Evolutionary conservation across 2,113 vertebrate genomes (phyloP).

Genomic region (Laterallus jamaicensis): DNA sequence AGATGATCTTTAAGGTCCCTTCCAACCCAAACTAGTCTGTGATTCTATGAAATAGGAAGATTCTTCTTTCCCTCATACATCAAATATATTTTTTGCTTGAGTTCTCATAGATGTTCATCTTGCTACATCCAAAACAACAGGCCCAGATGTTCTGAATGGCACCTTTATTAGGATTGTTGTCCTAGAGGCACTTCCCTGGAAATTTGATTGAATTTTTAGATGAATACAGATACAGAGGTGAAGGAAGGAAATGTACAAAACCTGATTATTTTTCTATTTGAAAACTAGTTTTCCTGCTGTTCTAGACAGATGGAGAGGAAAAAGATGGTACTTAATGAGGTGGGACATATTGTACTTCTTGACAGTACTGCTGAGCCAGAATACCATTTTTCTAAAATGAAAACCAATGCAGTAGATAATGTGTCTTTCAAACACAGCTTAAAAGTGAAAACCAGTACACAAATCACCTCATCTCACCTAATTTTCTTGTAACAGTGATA

Average conservation of each 20-base stretch:
- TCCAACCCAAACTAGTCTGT: too few species aligned
- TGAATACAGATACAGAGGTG: not conserved
- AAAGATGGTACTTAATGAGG: constrained; percentile 46
- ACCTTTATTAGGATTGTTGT: not conserved
- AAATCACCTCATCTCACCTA: constrained; percentile 3
- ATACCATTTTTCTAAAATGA: constrained; percentile 17
- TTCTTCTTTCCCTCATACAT: not conserved
- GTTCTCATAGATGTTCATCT: not conserved
- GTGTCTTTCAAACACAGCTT: constrained; percentile 11
- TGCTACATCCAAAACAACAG: not conserved
- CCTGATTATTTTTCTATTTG: constrained; percentile 28
- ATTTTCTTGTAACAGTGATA: constrained; percentile 10
- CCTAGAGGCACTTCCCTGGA: not conserved
- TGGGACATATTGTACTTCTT: constrained; percentile 41
- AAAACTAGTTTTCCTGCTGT: constrained; percentile 50
- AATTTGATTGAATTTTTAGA: not conserved
- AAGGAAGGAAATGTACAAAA: constrained; percentile 18
- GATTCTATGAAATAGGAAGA: not conserved
- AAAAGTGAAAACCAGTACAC: constrained; percentile 10
- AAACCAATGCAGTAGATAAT: constrained; percentile 26
- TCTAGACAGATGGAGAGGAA: constrained; percentile 34
- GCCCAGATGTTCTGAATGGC: not conserved
- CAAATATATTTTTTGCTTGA: not conserved
- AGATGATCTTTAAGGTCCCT: too few species aligned
- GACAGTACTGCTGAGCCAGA: constrained; percentile 38